Percentiles rank a stretch among this genome's conserved stretches.
Conservation (phyloP, 1,140 invertebrate genomes). For the Doryteuthis pealeii region DNA sequence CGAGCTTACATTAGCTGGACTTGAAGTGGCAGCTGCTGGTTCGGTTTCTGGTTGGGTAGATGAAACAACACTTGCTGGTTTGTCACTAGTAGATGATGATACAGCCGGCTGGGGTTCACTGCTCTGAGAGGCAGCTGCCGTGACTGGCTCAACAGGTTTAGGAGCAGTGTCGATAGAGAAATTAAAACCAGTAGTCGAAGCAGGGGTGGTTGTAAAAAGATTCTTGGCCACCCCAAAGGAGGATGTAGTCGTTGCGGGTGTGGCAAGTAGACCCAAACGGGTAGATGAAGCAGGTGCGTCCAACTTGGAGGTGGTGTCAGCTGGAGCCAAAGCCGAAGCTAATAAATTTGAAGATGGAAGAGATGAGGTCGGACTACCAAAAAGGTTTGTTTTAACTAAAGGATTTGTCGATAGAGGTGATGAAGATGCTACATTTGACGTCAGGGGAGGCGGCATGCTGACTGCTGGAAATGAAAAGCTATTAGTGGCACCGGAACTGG, state of each 20-base stretch:
- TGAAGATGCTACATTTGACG: too few species aligned
- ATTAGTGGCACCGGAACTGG: too few species aligned
- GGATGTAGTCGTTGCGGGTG: neutral
- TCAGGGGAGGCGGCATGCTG: too few species aligned
- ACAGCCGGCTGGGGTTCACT: conserved; percentile 14
- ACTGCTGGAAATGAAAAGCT: neutral
- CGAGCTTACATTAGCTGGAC: neutral
- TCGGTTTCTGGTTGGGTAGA: neutral
- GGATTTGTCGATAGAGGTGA: too few species aligned
- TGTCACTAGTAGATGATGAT: conserved; percentile 3
- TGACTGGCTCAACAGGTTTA: neutral
- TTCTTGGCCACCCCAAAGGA: conserved; percentile 20
- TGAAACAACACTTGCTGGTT: neutral
- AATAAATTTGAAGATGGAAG: neutral
- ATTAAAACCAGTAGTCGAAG: conserved; percentile 15
- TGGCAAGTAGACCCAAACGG: neutral
- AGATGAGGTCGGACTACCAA: conserved; percentile 18
- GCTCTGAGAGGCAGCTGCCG: neutral
- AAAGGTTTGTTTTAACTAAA: conserved; percentile 1
- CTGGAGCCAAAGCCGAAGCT: too few species aligned
- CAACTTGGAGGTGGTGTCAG: neutral
- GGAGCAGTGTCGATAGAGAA: neutral
- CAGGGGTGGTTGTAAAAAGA: conserved; percentile 10
- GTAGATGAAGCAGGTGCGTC: neutral
- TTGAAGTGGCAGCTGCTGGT: conserved; percentile 7